Percentiles rank a stretch among this genome's conserved stretches.
Evolutionary conservation across 2,113 vertebrate genomes (phyloP).

Genomic region (Seriola dumerili): DNA sequence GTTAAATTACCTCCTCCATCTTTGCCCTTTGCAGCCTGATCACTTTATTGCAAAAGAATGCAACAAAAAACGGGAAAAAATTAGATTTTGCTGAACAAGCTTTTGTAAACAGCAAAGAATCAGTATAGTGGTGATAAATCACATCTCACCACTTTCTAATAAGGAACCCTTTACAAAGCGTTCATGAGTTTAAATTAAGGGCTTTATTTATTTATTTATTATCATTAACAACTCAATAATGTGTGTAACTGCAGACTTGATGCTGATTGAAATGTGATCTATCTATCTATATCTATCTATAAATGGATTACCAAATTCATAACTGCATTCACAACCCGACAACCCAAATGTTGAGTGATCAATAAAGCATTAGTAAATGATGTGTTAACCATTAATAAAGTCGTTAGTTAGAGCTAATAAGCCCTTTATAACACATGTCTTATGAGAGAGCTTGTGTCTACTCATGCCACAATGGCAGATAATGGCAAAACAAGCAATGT

Average conservation of each 20-base stretch:
- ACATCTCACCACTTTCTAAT: neutral
- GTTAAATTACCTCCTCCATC: neutral
- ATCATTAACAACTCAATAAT: too few relatives aligned
- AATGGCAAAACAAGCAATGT: neutral
- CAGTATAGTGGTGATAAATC: neutral
- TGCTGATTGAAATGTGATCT: neutral
- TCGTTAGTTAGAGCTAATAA: neutral
- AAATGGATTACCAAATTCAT: neutral
- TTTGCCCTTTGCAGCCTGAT: neutral
- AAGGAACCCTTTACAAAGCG: neutral
- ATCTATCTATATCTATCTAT: neutral
- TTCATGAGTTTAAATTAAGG: neutral
- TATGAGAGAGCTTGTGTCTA: neutral
- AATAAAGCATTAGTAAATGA: neutral
- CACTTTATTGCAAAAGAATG: neutral
- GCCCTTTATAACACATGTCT: neutral
- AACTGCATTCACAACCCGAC: neutral
- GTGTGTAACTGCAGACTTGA: neutral
- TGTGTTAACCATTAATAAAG: neutral
- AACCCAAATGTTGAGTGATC: neutral
- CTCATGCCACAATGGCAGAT: neutral
- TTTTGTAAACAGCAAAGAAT: neutral
- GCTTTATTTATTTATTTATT: neutral
- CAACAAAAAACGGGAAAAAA: neutral
- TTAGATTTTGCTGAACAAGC: neutral